Base-by-base conservation (phyloP, 2,113 vertebrate species). In the Amblyopsis rosae region DNA sequence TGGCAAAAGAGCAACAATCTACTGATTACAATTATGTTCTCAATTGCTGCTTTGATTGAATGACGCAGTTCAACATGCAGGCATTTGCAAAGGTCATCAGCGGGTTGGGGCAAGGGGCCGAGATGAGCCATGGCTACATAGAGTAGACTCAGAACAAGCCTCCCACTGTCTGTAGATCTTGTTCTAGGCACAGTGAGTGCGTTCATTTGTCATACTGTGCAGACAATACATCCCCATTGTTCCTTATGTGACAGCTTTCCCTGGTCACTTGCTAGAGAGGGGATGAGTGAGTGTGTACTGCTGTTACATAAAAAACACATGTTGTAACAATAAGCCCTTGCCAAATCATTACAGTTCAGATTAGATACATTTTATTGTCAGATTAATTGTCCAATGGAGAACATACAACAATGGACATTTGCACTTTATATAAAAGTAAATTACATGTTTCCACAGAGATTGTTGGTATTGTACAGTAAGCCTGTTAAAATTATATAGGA, bases 161-260 rank as follows among this genome's bases (percentile, higher is more conserved):
- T 51, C 51, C 61, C 65, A 48, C 70, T 85, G 85, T 87, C 66
- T 73, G 69, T 76, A 70, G 82, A 82, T 58, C 57, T 49, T 7
- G 67, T 80, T 87, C 82, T 73, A 79, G 77, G 66, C 81, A 71
- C 82, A 64, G 51, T 67, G 86, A 81, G 89, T 87, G 87, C 84
- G 89, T 76, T 78, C 12, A 62, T 70, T 81, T 66, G 71, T 65
- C 72, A 66, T 77, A 74, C 62, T 69, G 71, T 49, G 50, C 46
- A 72, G 35, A 87, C 85, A 89, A 86, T 71, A 72, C 35, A 65
- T 53, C 53, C 56, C 57, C 67, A 80, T 78, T 80, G 65, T 75
- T 48, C 50, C 50, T 4, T 61, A 84, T 65, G 71, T 84, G 85
- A 80, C 80, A 68, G 33, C 69, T 41, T 41, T 41, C 65, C 4